phyloP scores from a whole-genome alignment of 2,888 invertebrate genomes.

The Podotricha telesiphe region DNA sequence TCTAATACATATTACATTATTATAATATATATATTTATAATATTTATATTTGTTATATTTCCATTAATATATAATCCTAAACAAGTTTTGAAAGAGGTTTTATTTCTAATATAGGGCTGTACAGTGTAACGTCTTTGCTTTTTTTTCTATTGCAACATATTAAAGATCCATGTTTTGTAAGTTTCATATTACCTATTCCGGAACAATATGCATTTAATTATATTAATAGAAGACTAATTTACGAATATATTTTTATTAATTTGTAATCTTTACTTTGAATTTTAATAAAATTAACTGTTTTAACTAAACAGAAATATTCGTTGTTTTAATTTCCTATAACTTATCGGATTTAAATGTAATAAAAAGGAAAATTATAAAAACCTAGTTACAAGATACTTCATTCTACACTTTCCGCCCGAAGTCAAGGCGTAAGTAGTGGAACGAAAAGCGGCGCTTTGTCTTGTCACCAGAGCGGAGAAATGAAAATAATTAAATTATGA shows the following conservation, averaged over 20 bases:
- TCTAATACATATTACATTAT: too few species aligned
- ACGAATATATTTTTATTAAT: constrained; percentile 30
- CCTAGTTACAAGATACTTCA: too few species aligned
- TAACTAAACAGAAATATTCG: constrained; percentile 6
- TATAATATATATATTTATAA: constrained; percentile 5
- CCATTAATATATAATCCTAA: not conserved
- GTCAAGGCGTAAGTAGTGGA: too few species aligned
- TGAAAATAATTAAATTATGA: too few species aligned
- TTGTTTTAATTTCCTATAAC: constrained; percentile 18
- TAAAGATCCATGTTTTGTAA: not conserved
- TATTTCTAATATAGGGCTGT: constrained; percentile 7
- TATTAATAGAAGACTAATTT: constrained; percentile 33
- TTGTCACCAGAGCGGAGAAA: too few species aligned
- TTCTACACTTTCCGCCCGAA: too few species aligned
- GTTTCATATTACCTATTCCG: constrained; percentile 32
- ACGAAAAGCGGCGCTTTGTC: too few species aligned
- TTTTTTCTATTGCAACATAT: not conserved
- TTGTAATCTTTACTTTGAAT: constrained; percentile 29
- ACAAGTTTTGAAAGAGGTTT: not conserved
- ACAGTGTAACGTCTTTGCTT: not conserved
- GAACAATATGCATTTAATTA: constrained; percentile 35
- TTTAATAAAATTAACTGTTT: constrained; percentile 26
- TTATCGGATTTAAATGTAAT: not conserved
- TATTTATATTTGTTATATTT: constrained; percentile 6
- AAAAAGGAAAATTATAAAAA: too few species aligned